These are phyloP conservation scores for Hymenopus coronatus DNA, from an alignment of 2,888 invertebrate species.

Conservation along the genomic window DNA sequence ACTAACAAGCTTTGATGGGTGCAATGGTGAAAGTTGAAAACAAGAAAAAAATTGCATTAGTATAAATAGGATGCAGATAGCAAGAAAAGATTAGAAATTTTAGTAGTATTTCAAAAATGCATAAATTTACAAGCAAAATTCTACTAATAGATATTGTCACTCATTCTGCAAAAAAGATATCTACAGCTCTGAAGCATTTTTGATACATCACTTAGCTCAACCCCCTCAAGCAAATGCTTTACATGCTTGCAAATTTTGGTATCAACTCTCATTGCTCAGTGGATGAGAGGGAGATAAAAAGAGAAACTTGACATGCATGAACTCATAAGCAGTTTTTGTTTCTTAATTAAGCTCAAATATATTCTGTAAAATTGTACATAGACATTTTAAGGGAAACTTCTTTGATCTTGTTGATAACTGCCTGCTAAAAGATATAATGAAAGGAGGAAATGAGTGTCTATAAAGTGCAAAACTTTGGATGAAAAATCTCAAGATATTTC, in stretches of 20 bases:
- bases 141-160: not conserved
- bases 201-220: not conserved
- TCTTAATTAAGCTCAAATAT: too few relatives aligned
- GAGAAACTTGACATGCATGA: not conserved
- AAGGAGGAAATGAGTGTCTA: not conserved
- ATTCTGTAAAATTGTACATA: too few relatives aligned
- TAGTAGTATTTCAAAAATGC: not conserved
- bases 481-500: not conserved
- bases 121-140: not conserved
- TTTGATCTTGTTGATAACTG: not conserved
- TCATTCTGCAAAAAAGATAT: not conserved
- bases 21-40: constrained; percentile 37
- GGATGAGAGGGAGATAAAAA: not conserved
- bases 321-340: not conserved
- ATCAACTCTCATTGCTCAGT: not conserved
- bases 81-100: not conserved
- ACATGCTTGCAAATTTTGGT: not conserved
- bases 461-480: not conserved
- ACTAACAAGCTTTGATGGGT: constrained; percentile 25
- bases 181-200: not conserved
- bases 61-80: not conserved
- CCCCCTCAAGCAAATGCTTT: not conserved
- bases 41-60: constrained; percentile 10
- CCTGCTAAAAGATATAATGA: not conserved
- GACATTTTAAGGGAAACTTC: not conserved